A percentile compares a stretch with the other conserved stretches of the same genome.
Conservation (phyloP, 2,888 invertebrate genomes). For the Siphlonurus alternatus region DNA sequence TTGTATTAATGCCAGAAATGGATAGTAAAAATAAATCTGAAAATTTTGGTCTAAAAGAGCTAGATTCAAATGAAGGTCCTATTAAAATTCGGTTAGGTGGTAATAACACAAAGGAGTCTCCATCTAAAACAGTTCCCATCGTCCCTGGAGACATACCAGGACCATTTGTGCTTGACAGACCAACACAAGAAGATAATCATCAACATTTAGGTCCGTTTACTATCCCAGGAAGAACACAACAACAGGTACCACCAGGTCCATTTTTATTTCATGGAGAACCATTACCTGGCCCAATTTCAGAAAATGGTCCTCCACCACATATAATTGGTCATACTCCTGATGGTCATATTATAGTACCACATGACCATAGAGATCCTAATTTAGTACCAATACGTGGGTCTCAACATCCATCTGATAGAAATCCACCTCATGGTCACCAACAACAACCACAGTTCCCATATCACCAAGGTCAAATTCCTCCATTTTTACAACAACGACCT, state of each 20-base stretch:
- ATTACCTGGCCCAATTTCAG: not conserved
- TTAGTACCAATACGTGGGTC: not conserved
- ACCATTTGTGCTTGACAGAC: not conserved
- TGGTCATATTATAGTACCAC: not conserved
- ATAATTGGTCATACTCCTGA: not conserved
- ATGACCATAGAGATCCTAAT: not conserved
- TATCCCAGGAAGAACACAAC: not conserved
- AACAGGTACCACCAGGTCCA: not conserved
- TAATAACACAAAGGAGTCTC: too few species aligned
- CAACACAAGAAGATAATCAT: too few species aligned
- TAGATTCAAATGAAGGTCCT: not conserved
- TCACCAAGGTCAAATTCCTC: not conserved
- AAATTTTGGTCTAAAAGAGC: not conserved
- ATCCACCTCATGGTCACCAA: too few species aligned
- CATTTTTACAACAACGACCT: not conserved
- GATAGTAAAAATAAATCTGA: not conserved
- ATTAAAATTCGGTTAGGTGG: too few species aligned
- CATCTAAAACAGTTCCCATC: not conserved
- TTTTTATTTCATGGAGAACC: not conserved
- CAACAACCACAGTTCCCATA: too few species aligned
- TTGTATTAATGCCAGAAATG: not conserved
- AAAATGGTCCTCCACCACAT: not conserved
- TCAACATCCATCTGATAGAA: not conserved
- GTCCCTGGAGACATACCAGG: not conserved
- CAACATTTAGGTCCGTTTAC: not conserved